A percentile compares a stretch with the other conserved stretches of the same genome.
phyloP scores from a whole-genome alignment of 1,140 invertebrate genomes.

The Drosophila rhopaloa region DNA sequence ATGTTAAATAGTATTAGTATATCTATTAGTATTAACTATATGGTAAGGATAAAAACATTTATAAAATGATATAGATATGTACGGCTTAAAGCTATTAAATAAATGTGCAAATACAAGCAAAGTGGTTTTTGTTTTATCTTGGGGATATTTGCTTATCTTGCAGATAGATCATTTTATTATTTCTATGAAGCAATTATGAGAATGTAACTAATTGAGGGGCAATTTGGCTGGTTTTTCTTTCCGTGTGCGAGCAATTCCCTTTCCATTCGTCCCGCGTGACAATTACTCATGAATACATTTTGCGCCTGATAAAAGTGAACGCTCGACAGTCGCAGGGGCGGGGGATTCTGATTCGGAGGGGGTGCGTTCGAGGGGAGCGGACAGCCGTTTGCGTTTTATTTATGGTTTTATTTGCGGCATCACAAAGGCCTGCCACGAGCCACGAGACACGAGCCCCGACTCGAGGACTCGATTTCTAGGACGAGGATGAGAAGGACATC shows the following conservation, averaged over 20 bases:
- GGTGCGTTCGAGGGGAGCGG: conserved; percentile 16
- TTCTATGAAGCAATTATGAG: too few relatives aligned
- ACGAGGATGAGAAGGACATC: conserved; percentile 15
- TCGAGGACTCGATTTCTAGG: conserved; percentile 3
- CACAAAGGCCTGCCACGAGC: conserved; percentile 66
- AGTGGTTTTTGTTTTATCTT: too few relatives aligned
- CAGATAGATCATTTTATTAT: too few relatives aligned
- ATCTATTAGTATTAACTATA: too few relatives aligned
- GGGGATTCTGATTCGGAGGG: conserved; percentile 9
- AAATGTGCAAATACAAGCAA: too few relatives aligned
- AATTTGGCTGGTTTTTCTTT: background rate
- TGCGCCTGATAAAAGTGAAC: conserved; percentile 70
- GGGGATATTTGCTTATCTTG: too few relatives aligned
- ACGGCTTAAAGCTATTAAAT: too few relatives aligned
- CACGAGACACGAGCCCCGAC: background rate
- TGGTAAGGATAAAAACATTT: too few relatives aligned
- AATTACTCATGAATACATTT: conserved; percentile 84
- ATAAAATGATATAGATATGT: too few relatives aligned
- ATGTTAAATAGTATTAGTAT: too few relatives aligned
- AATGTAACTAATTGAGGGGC: background rate
- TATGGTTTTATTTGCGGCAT: conserved; percentile 83
- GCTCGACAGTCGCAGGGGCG: conserved; percentile 6
- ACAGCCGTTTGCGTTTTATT: conserved; percentile 80
- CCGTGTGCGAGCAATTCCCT: conserved; percentile 14
- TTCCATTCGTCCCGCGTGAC: conserved; percentile 62